phyloP scores from a whole-genome alignment of 2,797 vertebrate genomes.

The Sebastes oblongus region DNA sequence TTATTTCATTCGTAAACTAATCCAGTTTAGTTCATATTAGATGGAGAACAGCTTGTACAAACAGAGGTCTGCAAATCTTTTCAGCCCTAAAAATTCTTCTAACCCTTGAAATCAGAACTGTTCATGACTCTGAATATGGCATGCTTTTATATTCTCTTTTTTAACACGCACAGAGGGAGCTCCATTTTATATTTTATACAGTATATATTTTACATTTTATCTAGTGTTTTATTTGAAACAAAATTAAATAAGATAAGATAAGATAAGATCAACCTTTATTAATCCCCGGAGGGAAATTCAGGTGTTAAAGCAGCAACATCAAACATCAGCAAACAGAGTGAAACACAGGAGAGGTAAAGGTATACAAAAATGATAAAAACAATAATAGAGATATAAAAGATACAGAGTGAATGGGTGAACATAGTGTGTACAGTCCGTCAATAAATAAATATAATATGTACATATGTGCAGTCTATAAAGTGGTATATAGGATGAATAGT shows the following conservation, averaged over 20 bases:
- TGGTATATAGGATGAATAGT: rapidly evolving
- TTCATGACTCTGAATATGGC: neutral
- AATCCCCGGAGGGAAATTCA: too few relatives aligned
- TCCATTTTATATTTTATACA: neutral
- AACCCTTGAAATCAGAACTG: neutral
- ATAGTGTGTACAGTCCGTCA: too few relatives aligned
- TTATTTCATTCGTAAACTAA: neutral
- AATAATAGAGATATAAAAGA: too few relatives aligned
- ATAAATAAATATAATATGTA: too few relatives aligned
- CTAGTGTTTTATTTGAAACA: neutral
- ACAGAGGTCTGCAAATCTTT: neutral
- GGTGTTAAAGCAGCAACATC: too few relatives aligned
- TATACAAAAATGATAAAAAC: too few relatives aligned
- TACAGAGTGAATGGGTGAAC: too few relatives aligned
- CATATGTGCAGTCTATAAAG: too few relatives aligned
- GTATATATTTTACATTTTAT: neutral
- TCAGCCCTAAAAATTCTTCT: neutral
- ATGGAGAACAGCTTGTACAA: neutral
- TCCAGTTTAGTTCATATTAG: neutral
- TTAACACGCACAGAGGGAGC: neutral
- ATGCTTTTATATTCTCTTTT: neutral
- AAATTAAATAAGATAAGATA: neutral
- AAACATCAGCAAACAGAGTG: too few relatives aligned
- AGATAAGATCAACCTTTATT: too few relatives aligned
- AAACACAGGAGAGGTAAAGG: too few relatives aligned